Percentiles rank a stretch among this genome's conserved stretches.
Evolutionary conservation across 2,113 vertebrate species (phyloP).

Genomic region (Varanus salvator): DNA sequence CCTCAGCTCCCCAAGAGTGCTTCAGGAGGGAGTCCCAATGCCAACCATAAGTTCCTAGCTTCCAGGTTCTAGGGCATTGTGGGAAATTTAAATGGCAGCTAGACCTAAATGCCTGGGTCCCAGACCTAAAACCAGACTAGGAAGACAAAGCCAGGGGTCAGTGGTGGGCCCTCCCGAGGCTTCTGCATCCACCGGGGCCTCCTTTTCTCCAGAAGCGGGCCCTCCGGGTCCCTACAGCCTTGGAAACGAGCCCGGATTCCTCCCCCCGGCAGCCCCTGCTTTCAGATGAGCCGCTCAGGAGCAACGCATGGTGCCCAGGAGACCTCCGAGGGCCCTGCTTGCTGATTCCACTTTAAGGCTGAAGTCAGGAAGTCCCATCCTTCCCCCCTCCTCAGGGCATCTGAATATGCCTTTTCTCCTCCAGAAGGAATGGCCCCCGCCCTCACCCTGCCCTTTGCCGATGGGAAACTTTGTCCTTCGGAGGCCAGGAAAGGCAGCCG

Average conservation of each 20-base stretch:
- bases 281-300: not conserved
- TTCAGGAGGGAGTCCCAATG: too few species aligned
- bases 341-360: not conserved
- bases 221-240: not conserved
- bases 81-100: too few species aligned
- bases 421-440: not conserved
- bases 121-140: not conserved
- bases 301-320: not conserved
- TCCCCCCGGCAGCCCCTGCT: not conserved
- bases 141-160: not conserved
- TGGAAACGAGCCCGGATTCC: not conserved
- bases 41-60: too few species aligned
- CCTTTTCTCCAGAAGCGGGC: not conserved
- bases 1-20: too few species aligned
- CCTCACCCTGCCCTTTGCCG: constrained; percentile 21
- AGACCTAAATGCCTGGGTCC: too few species aligned
- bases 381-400: not conserved
- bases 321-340: not conserved
- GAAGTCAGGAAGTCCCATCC: not conserved
- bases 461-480: constrained; percentile 50
- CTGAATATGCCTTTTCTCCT: too few species aligned
- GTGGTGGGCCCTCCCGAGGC: not conserved
- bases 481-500: constrained; percentile 48
- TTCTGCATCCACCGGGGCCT: not conserved
- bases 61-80: too few species aligned